Evolutionary conservation across 2,888 invertebrate genomes (phyloP).

Genomic region (Morinoia aosen): DNA sequence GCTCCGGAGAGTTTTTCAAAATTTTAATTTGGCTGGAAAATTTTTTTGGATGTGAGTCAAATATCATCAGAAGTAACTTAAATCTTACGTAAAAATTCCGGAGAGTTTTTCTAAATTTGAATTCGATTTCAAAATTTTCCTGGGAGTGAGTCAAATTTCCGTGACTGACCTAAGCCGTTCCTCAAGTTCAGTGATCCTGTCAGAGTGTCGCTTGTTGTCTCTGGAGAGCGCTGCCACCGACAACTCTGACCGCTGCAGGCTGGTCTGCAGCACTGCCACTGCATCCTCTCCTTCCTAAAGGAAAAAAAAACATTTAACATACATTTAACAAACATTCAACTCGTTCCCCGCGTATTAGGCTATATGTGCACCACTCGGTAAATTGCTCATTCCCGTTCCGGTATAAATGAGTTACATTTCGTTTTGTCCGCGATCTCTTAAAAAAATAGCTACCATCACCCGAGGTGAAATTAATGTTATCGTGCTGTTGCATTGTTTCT

Average conservation of each 20-base stretch:
- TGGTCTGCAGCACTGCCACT: slow-evolving; percentile 54
- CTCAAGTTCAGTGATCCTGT: slow-evolving; percentile 63
- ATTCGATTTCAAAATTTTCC: no score
- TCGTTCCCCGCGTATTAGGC: no score
- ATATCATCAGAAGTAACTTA: not conserved
- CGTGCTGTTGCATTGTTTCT: no score
- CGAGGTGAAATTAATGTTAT: no score
- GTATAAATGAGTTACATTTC: not conserved
- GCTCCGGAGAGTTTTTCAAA: not conserved
- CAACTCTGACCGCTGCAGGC: slow-evolving; percentile 58
- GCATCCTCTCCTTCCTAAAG: slow-evolving; percentile 58
- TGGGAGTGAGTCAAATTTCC: no score
- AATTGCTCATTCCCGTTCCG: no score
- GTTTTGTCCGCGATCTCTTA: no score
- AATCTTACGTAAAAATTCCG: not conserved
- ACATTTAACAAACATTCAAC: not conserved
- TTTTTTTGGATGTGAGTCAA: no score
- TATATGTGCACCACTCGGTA: no score
- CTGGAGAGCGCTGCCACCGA: slow-evolving; percentile 58
- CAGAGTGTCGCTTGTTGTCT: slow-evolving; percentile 60
- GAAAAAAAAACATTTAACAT: no score
- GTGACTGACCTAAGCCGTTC: slow-evolving; percentile 57
- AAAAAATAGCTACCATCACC: no score
- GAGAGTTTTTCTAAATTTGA: not conserved
- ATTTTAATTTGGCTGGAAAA: no score